Evolutionary conservation across 2,797 vertebrate species (phyloP).

Genomic region (Gallinago nigripennis): DNA sequence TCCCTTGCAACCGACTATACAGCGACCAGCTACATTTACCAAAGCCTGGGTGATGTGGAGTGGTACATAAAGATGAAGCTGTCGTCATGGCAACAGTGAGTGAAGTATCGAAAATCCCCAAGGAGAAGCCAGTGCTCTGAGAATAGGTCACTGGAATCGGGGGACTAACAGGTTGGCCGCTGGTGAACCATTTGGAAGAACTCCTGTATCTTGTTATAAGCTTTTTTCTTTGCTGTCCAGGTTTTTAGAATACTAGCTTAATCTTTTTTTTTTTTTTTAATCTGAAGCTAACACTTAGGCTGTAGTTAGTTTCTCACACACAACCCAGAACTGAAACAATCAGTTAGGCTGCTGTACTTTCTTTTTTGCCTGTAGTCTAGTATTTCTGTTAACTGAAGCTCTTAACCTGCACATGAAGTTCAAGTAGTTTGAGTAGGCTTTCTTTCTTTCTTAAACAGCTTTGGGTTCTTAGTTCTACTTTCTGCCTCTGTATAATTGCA

Average conservation of each 20-base stretch:
- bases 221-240: constrained; percentile 92
- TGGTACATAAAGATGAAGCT: constrained; percentile 99
- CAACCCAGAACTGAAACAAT: constrained; percentile 25
- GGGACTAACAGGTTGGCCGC: constrained; percentile 99
- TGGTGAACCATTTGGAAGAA: constrained; percentile 97
- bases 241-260: constrained; percentile 77
- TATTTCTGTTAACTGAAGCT: constrained; percentile 52
- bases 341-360: constrained; percentile 29
- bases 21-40: constrained; percentile 99
- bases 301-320: constrained; percentile 52
- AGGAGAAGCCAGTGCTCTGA: constrained; percentile 99
- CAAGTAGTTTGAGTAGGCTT: constrained; percentile 20
- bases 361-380: constrained; percentile 12
- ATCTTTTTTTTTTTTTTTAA: neutral
- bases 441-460: constrained; percentile 14
- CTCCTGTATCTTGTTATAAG: constrained; percentile 98
- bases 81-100: constrained; percentile 99
- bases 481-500: constrained; percentile 46
- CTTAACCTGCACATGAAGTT: constrained; percentile 21
- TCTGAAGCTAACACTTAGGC: constrained; percentile 50
- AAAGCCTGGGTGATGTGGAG: constrained; percentile 99
- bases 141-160: constrained; percentile 98
- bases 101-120: constrained; percentile 97
- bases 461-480: constrained; percentile 32
- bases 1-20: constrained; percentile 99